Conservation (phyloP, 2,797 vertebrate genomes). For the Dipus sagitta region DNA sequence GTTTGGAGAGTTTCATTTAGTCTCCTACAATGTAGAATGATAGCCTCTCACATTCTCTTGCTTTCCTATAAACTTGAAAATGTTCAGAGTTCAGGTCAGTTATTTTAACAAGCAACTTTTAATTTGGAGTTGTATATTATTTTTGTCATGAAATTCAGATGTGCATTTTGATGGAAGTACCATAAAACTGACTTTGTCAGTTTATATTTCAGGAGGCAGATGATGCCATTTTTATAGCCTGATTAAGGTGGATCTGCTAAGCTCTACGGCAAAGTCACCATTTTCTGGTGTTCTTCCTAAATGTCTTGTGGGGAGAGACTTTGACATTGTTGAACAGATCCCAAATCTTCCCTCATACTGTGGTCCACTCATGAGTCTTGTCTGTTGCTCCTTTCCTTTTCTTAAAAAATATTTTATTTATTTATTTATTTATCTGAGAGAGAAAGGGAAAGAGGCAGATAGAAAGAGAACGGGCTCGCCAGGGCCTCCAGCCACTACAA, state of each 20-base stretch:
- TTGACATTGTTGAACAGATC: not conserved
- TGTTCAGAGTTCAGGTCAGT: not conserved
- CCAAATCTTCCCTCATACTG: no score
- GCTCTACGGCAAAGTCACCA: not conserved
- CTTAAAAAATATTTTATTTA: no score
- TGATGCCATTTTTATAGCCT: constrained; percentile 6
- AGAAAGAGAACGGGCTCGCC: no score
- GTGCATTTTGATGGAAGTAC: constrained; percentile 17
- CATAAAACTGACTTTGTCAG: not conserved
- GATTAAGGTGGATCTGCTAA: not conserved
- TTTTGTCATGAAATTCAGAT: not conserved
- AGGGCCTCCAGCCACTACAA: no score
- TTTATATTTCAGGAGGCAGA: not conserved
- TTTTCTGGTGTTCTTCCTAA: not conserved
- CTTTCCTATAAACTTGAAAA: not conserved
- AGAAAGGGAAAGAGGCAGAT: no score
- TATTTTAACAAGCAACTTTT: constrained; percentile 21
- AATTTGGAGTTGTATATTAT: not conserved
- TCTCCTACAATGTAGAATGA: not conserved
- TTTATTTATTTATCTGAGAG: no score
- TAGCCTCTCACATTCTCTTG: not conserved
- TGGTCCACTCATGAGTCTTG: not conserved
- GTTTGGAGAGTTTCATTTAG: not conserved
- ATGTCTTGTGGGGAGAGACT: not conserved
- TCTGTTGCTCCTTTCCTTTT: not conserved